Percentiles rank a stretch among this genome's conserved stretches.
Conservation (phyloP, 2,113 vertebrate species). For the Oreochromis spilurus region DNA sequence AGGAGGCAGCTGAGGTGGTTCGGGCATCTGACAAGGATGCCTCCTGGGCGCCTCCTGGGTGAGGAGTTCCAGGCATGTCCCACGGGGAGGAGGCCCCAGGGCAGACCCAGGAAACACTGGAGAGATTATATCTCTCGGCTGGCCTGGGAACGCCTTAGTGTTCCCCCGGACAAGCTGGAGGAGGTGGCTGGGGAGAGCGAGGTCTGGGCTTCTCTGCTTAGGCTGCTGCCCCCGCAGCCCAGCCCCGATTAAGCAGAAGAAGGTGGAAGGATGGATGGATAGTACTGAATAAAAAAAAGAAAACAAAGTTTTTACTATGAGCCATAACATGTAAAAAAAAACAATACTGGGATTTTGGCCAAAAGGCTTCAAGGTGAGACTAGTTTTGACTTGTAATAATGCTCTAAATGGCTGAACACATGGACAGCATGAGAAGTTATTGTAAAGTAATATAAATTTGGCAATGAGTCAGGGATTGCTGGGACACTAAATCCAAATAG, state of each 20-base stretch:
- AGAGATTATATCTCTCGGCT: background rate
- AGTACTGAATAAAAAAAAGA: background rate
- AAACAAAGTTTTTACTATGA: background rate
- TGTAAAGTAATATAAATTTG: background rate
- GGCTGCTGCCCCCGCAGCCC: background rate
- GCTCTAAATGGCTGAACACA: fast-evolving
- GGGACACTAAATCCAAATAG: background rate
- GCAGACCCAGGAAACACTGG: background rate
- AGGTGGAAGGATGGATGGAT: background rate
- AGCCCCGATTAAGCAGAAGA: background rate
- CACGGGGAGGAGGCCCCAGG: background rate
- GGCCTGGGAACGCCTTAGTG: background rate
- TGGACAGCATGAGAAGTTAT: background rate
- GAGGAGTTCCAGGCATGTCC: background rate
- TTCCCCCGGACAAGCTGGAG: background rate
- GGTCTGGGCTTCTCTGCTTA: background rate
- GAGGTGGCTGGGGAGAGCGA: background rate
- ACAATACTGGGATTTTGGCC: fast-evolving
- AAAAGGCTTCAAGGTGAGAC: background rate
- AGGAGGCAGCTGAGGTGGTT: background rate
- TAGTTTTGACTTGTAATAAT: background rate
- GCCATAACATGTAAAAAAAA: background rate
- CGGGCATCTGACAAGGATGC: background rate
- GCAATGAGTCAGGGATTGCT: background rate
- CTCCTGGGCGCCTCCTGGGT: background rate